These are phyloP conservation scores for Aix galericulata DNA, from an alignment of 2,113 vertebrate species.

Conservation along the genomic window DNA sequence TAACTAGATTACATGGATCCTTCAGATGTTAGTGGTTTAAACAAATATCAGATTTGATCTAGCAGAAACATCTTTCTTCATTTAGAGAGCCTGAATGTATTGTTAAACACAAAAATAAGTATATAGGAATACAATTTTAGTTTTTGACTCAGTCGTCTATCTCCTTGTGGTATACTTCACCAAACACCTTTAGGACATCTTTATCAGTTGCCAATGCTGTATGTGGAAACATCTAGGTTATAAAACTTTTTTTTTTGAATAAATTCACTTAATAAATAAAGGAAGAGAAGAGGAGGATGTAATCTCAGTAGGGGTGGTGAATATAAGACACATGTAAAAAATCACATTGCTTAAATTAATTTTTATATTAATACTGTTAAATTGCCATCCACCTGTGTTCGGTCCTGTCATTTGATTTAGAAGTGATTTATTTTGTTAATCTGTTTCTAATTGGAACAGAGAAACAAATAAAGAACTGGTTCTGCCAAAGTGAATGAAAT, in stretches of 20 bases:
- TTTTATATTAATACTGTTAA: not conserved
- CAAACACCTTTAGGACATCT: not conserved
- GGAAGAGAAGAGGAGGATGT: not conserved
- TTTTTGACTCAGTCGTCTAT: not conserved
- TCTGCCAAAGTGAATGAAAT: not conserved
- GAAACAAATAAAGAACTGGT: not conserved
- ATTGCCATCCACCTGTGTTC: not conserved
- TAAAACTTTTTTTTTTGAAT: not conserved
- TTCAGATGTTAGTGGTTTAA: not conserved
- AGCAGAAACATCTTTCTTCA: not conserved
- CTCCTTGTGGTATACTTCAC: not conserved
- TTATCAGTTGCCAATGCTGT: not conserved
- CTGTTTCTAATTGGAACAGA: not conserved
- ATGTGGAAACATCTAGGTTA: not conserved
- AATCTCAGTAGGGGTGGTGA: not conserved
- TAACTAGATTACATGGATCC: fast-evolving
- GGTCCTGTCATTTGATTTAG: not conserved
- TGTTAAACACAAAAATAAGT: not conserved
- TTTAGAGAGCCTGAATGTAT: not conserved
- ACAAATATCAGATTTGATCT: not conserved
- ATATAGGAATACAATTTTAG: fast-evolving
- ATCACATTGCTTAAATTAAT: not conserved
- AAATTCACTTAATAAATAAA: not conserved
- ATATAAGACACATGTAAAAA: not conserved
- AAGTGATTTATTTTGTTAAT: not conserved